Evolutionary conservation across 2,797 vertebrate species (phyloP), one percentile per base, ranked within the genome.

Genomic region (Meriones psammophilus): DNA sequence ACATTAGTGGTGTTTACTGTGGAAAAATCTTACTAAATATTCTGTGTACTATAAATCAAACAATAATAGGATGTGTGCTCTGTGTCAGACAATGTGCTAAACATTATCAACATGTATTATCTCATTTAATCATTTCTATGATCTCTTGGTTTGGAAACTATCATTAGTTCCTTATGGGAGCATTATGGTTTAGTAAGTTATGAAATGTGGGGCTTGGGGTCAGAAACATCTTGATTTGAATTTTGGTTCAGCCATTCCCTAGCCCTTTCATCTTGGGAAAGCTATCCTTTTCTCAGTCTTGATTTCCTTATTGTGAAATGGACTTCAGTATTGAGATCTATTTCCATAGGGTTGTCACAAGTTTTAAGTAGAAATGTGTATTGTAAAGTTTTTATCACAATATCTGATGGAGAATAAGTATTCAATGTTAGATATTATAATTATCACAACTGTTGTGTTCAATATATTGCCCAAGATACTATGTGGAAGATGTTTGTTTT

Each of bases 1-100:
- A 87, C 96, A 95, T 94, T 97, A 95, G 96, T 96, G 96, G 78
- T 97, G 95, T 97, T 96, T 97, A 94, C 96, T 97, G 97, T 97
- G 97, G 96, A 97, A 95, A 50, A 96, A 96, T 62, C 74, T 94
- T 96, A 96, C 95, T 96, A 95, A 97, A 95, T 94, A 96, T 95
- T 97, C 96, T 97, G 88, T 97, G 91, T 97, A 96, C 95, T 95
- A 94, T 95, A 97, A 91, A 97, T 89, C 77, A 95, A 97, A 96
- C 94, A 94, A 94, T 96, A 96, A 97, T 97, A 98, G 97, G 96
- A 96, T 93, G 92, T 95, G 96, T 97, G 96, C 94, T 97, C 74
- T 96, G 69, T 95, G 94, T 97, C 96, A 95, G 95, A 94, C 92
- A 93, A 78, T 96, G 94, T 97, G 92, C 95, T 96, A 89, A 97